A percentile compares a stretch with the other conserved stretches of the same genome.
Evolutionary conservation across 1,140 invertebrate species (phyloP).

Genomic region (Platyscapa corneri): DNA sequence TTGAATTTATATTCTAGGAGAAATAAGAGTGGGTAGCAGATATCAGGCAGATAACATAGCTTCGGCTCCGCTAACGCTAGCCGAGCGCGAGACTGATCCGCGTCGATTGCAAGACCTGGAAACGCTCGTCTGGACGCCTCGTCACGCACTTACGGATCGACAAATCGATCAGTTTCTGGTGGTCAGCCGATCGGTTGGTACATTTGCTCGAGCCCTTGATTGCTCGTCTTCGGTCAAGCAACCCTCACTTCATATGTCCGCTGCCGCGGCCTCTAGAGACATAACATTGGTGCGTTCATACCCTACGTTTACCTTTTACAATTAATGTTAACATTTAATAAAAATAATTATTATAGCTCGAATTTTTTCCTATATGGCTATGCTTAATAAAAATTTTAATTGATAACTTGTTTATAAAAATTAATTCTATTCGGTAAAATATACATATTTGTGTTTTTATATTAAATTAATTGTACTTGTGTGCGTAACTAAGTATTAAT

Average conservation of each 20-base stretch:
- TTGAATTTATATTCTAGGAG: constrained; percentile 56
- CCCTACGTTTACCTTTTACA: background rate
- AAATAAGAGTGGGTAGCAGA: constrained; percentile 91
- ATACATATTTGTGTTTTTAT: too few relatives aligned
- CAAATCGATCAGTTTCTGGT: constrained; percentile 99
- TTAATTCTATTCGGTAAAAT: too few relatives aligned
- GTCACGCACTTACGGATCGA: constrained; percentile 91
- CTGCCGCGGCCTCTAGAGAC: constrained; percentile 97
- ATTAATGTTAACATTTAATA: too few relatives aligned
- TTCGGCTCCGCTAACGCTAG: constrained; percentile 69
- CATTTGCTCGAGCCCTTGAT: constrained; percentile 98
- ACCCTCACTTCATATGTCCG: constrained; percentile 98
- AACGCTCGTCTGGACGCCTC: constrained; percentile 94
- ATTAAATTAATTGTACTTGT: too few relatives aligned
- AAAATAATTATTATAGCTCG: too few relatives aligned
- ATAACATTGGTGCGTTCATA: constrained; percentile 87
- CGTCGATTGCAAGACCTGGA: constrained; percentile 89
- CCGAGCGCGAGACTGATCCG: constrained; percentile 81
- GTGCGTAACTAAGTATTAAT: too few relatives aligned
- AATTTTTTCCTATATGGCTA: background rate
- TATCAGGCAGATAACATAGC: constrained; percentile 91
- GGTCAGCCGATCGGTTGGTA: constrained; percentile 97
- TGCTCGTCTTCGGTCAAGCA: constrained; percentile 98
- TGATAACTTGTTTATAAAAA: too few relatives aligned
- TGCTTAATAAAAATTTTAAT: too few relatives aligned